phyloP scores from a whole-genome alignment of 2,113 vertebrate genomes.

The Pterocles burchelli region DNA sequence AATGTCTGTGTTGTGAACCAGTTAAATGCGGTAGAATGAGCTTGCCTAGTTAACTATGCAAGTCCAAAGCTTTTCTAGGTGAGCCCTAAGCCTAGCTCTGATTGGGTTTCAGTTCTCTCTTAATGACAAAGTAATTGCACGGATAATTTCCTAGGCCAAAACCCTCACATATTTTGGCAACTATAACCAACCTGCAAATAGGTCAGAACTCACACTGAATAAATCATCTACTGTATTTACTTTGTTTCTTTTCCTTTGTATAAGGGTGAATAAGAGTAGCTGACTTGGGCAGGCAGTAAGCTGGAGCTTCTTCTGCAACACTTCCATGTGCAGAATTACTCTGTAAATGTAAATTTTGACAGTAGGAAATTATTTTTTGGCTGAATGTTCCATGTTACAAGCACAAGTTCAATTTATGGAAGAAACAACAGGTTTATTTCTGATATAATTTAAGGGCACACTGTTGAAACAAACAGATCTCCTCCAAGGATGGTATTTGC shows the following conservation, averaged over 20 bases:
- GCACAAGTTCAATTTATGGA: not conserved
- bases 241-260: not conserved
- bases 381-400: not conserved
- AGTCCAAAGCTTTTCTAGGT: not conserved
- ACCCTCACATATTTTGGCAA: not conserved
- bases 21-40: not conserved
- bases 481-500: not conserved
- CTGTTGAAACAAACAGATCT: constrained; percentile 23
- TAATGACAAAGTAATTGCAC: not conserved
- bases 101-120: not conserved
- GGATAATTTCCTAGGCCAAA: not conserved
- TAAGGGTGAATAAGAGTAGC: not conserved
- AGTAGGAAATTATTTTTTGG: not conserved
- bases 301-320: not conserved
- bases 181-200: not conserved
- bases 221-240: not conserved
- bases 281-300: not conserved
- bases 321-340: not conserved
- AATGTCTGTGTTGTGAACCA: not conserved
- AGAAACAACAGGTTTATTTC: not conserved
- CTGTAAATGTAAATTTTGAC: not conserved
- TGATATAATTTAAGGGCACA: not conserved
- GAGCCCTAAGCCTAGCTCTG: not conserved
- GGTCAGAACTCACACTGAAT: not conserved
- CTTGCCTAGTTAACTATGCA: not conserved